A percentile compares a stretch with the other conserved stretches of the same genome.
Evolutionary conservation across 2,888 invertebrate genomes (phyloP).

Genomic region (Oxystoma pomonae): DNA sequence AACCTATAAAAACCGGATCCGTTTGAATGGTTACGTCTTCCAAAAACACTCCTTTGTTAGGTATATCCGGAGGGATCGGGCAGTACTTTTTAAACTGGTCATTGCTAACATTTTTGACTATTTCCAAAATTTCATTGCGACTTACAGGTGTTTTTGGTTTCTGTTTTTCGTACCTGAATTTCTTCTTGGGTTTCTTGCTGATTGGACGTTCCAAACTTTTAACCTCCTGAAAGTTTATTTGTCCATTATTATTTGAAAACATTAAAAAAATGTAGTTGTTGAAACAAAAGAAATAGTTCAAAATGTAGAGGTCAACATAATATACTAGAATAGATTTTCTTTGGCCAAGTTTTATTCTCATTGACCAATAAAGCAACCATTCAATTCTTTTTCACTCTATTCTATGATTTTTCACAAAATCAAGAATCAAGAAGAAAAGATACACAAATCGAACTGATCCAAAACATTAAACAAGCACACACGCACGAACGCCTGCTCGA

Average conservation of each 20-base stretch:
- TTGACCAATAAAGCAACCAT: no score
- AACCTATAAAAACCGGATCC: constrained; percentile 56
- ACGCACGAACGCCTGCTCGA: no score
- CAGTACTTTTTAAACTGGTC: constrained; percentile 51
- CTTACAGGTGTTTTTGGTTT: constrained; percentile 55
- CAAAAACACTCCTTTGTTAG: constrained; percentile 46
- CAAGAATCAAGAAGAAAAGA: not conserved
- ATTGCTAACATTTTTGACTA: constrained; percentile 49
- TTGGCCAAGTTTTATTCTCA: no score
- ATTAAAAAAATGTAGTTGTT: no score
- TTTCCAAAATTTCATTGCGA: constrained; percentile 60
- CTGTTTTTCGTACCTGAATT: constrained; percentile 40
- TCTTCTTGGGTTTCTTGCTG: constrained; percentile 33
- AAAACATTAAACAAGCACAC: no score
- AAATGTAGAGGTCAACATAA: no score
- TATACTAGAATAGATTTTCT: no score
- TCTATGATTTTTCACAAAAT: not conserved
- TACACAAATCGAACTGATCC: no score
- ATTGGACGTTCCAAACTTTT: constrained; percentile 18
- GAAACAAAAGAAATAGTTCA: no score
- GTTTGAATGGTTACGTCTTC: constrained; percentile 55
- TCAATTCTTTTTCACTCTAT: no score
- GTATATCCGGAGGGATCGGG: constrained; percentile 52
- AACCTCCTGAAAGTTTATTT: constrained; percentile 28
- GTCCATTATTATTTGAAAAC: no score